Conservation (phyloP, 2,113 vertebrate genomes). For the Phoxinus phoxinus region DNA sequence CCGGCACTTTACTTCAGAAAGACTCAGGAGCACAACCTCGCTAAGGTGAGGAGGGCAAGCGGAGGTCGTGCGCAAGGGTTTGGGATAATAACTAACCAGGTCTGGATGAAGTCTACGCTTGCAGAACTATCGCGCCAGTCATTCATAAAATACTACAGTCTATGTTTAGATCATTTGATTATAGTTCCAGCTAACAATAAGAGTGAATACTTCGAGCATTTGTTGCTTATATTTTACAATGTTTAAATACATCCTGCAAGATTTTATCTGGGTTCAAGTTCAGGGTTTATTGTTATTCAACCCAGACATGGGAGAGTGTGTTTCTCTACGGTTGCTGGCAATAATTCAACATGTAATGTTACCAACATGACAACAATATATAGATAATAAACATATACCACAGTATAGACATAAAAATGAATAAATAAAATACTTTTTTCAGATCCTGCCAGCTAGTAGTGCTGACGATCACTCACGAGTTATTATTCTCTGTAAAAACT, state of each 20-base stretch:
- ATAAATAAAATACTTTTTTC: too few relatives aligned
- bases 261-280: not conserved
- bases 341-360: too few relatives aligned
- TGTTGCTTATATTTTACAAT: not conserved
- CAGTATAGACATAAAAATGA: too few relatives aligned
- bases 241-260: not conserved
- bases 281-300: too few relatives aligned
- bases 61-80: not conserved
- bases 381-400: too few relatives aligned
- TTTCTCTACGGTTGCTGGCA: too few relatives aligned
- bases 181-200: not conserved
- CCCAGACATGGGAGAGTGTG: too few relatives aligned
- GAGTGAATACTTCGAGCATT: not conserved
- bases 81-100: not conserved
- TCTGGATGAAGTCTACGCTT: not conserved
- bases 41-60: constrained; percentile 77
- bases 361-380: too few relatives aligned
- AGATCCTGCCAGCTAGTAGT: too few relatives aligned
- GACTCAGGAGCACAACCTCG: constrained; percentile 84
- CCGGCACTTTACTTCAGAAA: constrained; percentile 89
- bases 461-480: too few relatives aligned
- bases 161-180: not conserved
- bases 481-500: not conserved
- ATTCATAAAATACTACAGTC: not conserved
- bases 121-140: not conserved